Conservation (phyloP, 2,113 vertebrate genomes). For the Hoplias malabaricus region DNA sequence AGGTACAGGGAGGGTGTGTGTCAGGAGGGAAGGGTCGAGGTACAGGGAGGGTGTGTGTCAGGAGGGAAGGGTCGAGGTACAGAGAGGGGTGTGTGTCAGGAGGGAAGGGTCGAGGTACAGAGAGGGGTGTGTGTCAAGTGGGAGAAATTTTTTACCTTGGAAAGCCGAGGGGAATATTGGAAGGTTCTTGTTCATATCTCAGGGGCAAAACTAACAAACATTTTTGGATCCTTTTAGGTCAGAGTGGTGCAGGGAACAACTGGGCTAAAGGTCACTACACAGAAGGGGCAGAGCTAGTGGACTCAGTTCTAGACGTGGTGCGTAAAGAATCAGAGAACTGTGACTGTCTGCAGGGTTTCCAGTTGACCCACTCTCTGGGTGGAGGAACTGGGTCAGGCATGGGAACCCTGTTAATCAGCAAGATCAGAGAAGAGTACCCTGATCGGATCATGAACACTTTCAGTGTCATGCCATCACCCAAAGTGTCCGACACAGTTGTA, state of each 20-base stretch:
- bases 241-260: slow-evolving; percentile 78
- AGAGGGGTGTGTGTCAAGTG: too few species aligned
- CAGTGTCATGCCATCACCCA: slow-evolving; percentile 90
- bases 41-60: too few species aligned
- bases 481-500: slow-evolving; percentile 94
- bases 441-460: slow-evolving; percentile 96
- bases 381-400: slow-evolving; percentile 89
- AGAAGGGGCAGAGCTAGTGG: slow-evolving; percentile 76
- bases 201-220: neutral
- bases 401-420: slow-evolving; percentile 91
- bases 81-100: too few species aligned
- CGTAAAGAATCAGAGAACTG: slow-evolving; percentile 84
- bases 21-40: too few species aligned
- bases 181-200: too few species aligned
- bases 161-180: too few species aligned
- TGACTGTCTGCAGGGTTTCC: slow-evolving; percentile 90
- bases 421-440: slow-evolving; percentile 90
- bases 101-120: too few species aligned
- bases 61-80: too few species aligned
- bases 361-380: slow-evolving; percentile 88
- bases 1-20: too few species aligned
- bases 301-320: slow-evolving; percentile 75
- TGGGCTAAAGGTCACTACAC: slow-evolving; percentile 81
- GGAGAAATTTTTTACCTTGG: too few species aligned
- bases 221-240: slow-evolving; percentile 60